Base-by-base conservation (phyloP, 2,888 invertebrate species). In the Pomacea canaliculata region DNA sequence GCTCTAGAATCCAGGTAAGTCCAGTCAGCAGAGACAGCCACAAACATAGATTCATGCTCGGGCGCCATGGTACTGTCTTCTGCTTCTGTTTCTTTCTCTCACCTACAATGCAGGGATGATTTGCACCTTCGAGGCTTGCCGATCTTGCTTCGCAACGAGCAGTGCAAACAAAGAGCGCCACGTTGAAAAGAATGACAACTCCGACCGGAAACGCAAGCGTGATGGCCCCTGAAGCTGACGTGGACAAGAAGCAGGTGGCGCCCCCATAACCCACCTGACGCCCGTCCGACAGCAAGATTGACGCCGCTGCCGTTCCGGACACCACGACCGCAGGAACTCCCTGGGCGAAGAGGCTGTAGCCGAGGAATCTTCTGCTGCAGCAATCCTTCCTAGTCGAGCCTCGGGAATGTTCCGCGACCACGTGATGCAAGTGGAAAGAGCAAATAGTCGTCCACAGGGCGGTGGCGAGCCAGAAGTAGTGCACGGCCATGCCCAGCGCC, bases 11-110 rank as follows among this genome's bases (percentile, higher is more conserved):
- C 86, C 86, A 86, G 23, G 83, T 79, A 12, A 84, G 65, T 8
- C 86, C 85, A 12, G 84, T 82, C 12, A 86, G 76, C 12, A 80
- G 73, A 67, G 82, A 85, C 51, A 86, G 77, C 84, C 63, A 71
- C 83, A 85, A 7, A 83, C 75, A 27, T 78, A 78, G 37, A 84
- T 79, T 37, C 82, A 79, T 7, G 78, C 70, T 27, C 81, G 79
- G 37, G 81, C 81, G 62, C 68, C 46, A 60, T 49, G 27, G 10
- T 59, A 66, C 51, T 59, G 59, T 37, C 48, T n/a, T 23, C 49
- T 63, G 16, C 59, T 37, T n/a, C 67, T 23, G 62, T 19, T 67
- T 68, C 59, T 23, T n/a, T 23, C n/a, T 23, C n/a, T 12, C n/a
- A 27, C 1, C 48, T 1, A 23, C 0, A 12, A n/a, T 1, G 48